A percentile compares a stretch with the other conserved stretches of the same genome.
These are phyloP conservation scores for Dysdera silvatica DNA, from an alignment of 1,140 invertebrate species.

Conservation along the genomic window DNA sequence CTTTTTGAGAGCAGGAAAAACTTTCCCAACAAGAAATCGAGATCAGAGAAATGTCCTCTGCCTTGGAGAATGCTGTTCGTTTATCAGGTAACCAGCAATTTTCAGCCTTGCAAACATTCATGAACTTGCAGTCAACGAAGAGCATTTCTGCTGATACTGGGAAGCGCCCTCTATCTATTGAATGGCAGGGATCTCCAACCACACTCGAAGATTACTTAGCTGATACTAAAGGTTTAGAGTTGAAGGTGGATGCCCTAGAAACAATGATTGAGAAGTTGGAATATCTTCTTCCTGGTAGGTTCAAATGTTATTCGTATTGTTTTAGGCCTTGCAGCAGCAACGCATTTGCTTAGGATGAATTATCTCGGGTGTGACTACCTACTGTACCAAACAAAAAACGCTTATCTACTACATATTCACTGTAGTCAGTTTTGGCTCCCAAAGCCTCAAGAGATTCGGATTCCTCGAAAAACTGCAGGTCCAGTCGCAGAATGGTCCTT, in stretches of 20 bases:
- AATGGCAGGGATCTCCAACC: constrained; percentile 11
- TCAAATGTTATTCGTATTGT: no score
- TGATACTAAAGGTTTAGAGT: not conserved
- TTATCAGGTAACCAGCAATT: constrained; percentile 5
- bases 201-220: constrained; percentile 10
- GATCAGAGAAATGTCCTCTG: not conserved
- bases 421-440: no score
- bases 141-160: not conserved
- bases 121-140: not conserved
- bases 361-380: no score
- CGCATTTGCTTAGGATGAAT: no score
- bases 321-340: no score
- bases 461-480: no score
- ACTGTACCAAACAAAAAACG: no score
- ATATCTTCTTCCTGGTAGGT: constrained; percentile 3
- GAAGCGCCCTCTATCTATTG: not conserved
- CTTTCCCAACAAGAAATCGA: not conserved
- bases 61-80: constrained; percentile 13
- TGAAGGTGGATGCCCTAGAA: constrained; percentile 2
- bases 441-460: no score
- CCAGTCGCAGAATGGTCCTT: no score
- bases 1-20: not conserved
- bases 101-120: constrained; percentile 7
- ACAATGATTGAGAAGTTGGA: constrained; percentile 10
- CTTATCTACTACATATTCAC: no score